A percentile compares a stretch with the other conserved stretches of the same genome.
Conservation (phyloP, 2,113 vertebrate species). For the Capricornis sumatraensis region DNA sequence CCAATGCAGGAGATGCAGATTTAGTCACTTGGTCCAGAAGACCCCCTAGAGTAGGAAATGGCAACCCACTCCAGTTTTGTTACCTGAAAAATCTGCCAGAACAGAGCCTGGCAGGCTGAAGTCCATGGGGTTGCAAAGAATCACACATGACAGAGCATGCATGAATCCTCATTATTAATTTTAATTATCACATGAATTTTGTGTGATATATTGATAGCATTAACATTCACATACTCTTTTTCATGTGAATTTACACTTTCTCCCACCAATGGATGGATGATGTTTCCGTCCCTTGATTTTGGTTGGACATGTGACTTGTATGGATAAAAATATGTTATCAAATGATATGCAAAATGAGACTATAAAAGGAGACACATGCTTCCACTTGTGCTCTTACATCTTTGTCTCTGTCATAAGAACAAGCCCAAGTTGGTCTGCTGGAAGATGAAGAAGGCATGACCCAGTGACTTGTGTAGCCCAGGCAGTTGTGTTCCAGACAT, state of each 20-base stretch:
- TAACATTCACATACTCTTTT: not conserved
- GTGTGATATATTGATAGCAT: too few relatives aligned
- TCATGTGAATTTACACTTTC: not conserved
- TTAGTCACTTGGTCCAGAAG: not conserved
- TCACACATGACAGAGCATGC: not conserved
- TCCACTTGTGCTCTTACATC: not conserved
- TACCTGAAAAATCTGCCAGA: not conserved
- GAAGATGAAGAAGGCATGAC: not conserved
- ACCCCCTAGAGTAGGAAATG: not conserved
- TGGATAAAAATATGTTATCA: not conserved
- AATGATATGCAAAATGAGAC: not conserved
- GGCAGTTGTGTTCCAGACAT: not conserved
- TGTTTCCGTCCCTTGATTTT: not conserved
- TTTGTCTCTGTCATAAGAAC: not conserved
- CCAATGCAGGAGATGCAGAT: not conserved
- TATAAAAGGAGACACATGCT: not conserved
- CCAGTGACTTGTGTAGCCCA: not conserved
- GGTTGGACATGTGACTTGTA: not conserved
- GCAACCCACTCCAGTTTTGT: not conserved
- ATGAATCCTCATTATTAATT: not conserved
- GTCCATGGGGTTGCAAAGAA: not conserved
- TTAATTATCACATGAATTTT: not conserved
- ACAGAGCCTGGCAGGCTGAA: not conserved
- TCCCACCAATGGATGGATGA: not conserved
- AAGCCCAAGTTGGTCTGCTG: not conserved